Evolutionary conservation across 2,113 vertebrate genomes (phyloP).

Genomic region (Ictalurus furcatus): DNA sequence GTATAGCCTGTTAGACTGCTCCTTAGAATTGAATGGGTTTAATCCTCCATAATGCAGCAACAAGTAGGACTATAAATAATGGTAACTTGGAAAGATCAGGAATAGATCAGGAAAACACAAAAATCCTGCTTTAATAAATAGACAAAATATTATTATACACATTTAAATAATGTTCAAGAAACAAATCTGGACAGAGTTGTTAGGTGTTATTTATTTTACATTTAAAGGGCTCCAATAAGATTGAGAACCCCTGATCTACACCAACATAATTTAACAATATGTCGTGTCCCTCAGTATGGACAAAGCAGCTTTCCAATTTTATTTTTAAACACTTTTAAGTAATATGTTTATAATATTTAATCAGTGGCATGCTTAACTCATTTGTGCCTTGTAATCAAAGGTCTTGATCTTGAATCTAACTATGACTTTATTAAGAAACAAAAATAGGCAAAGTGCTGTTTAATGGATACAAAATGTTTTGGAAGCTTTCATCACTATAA

Average conservation of each 20-base stretch:
- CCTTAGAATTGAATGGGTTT: background rate
- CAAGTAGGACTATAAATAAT: background rate
- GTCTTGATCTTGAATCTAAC: background rate
- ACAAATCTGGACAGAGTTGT: background rate
- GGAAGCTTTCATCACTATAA: background rate
- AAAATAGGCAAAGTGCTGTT: background rate
- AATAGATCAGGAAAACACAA: background rate
- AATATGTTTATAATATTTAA: background rate
- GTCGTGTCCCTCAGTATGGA: background rate
- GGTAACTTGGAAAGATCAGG: background rate
- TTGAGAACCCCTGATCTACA: background rate
- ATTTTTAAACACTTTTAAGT: background rate
- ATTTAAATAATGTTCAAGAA: background rate
- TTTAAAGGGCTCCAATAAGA: background rate
- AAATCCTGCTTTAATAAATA: background rate
- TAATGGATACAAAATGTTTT: background rate
- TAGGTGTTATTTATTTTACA: background rate
- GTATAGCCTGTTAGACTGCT: background rate
- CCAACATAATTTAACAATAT: background rate
- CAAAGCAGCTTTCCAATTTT: background rate
- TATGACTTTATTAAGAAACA: background rate
- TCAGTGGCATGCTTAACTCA: background rate
- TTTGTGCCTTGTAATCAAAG: background rate
- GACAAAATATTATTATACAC: background rate
- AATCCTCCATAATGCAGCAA: background rate